Evolutionary conservation across 2,888 invertebrate species (phyloP).

Genomic region (Agrochola circellaris): DNA sequence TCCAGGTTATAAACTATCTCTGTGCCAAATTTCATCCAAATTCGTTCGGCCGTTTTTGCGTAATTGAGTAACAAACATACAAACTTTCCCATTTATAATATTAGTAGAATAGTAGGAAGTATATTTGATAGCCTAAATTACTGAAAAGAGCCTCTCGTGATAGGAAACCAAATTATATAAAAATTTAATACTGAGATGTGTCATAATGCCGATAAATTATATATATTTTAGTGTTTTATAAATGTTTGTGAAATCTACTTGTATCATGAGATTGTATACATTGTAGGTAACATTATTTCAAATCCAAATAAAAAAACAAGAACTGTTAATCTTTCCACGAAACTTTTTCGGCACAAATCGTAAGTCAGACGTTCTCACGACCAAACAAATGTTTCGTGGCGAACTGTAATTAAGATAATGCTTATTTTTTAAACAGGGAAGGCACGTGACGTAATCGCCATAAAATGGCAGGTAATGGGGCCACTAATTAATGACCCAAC

Average conservation of each 20-base stretch:
- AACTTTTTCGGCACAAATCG: slow-evolving; percentile 33
- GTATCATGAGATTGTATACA: not conserved
- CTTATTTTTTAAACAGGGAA: slow-evolving; percentile 73
- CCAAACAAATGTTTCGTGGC: slow-evolving; percentile 76
- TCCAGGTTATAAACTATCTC: too few species aligned
- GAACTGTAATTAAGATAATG: slow-evolving; percentile 78
- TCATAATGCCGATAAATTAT: not conserved
- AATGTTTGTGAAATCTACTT: not conserved
- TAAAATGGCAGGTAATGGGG: slow-evolving; percentile 63
- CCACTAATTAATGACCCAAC: slow-evolving; percentile 77
- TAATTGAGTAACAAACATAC: too few species aligned
- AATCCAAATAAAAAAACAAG: not conserved
- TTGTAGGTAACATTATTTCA: not conserved
- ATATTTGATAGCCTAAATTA: too few species aligned
- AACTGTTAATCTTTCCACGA: not conserved
- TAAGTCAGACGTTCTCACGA: slow-evolving; percentile 42
- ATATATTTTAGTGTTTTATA: not conserved
- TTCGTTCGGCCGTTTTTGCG: too few species aligned
- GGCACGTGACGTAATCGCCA: slow-evolving; percentile 65
- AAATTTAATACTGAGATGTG: not conserved
- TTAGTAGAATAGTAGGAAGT: too few species aligned
- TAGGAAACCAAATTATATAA: not conserved
- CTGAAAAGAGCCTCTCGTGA: too few species aligned
- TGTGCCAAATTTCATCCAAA: too few species aligned
- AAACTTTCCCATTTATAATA: too few species aligned